Percentiles rank a stretch among this genome's conserved stretches.
Evolutionary conservation across 2,797 vertebrate species (phyloP).

Genomic region (Tenualosa thibaudeaui): DNA sequence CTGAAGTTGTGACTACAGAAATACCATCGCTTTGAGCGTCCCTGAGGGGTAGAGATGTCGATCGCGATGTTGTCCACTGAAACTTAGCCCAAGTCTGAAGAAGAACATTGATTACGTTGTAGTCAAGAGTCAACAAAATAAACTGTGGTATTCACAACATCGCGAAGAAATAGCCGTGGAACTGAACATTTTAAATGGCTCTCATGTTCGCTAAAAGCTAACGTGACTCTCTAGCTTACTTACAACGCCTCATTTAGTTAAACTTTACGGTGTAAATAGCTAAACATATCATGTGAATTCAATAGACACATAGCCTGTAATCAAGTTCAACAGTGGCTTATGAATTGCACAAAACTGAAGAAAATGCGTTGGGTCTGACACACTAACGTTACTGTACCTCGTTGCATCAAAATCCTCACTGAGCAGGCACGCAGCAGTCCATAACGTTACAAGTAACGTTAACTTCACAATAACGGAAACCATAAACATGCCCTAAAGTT

Average conservation of each 20-base stretch:
- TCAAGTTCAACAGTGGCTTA: background rate
- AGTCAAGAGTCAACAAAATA: background rate
- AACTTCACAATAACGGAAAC: background rate
- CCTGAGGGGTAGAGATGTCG: background rate
- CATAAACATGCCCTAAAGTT: background rate
- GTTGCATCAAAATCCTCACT: background rate
- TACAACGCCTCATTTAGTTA: background rate
- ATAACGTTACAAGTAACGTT: background rate
- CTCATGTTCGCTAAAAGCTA: background rate
- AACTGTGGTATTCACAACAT: background rate
- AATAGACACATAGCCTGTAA: background rate
- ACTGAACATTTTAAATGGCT: constrained; percentile 8
- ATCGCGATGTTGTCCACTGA: background rate
- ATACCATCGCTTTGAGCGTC: constrained; percentile 12
- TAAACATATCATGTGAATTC: background rate
- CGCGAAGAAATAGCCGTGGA: background rate
- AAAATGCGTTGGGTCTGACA: background rate
- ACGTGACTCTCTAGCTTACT: background rate
- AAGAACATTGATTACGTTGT: background rate
- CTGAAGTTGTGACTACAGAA: constrained; percentile 21
- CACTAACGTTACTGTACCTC: background rate
- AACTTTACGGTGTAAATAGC: background rate
- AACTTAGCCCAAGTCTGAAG: background rate
- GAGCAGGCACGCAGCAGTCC: background rate
- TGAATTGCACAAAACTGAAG: background rate